Conservation (phyloP, 1,140 invertebrate species). For the Drosophila repleta region DNA sequence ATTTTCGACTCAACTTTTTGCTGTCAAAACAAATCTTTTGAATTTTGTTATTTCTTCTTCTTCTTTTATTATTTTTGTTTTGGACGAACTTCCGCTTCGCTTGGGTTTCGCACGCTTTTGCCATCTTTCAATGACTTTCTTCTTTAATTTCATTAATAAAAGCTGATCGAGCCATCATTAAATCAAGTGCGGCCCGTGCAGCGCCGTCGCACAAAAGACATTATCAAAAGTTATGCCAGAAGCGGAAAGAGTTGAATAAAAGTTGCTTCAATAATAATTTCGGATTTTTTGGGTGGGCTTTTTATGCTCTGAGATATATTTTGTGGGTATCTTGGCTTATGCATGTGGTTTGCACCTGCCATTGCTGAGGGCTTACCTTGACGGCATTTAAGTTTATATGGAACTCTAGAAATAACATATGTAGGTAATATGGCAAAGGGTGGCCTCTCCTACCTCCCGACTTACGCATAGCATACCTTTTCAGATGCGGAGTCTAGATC, state of each 20-base stretch:
- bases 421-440: too few relatives aligned
- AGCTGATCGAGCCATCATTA: conserved; percentile 60
- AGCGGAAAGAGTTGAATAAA: conserved; percentile 31
- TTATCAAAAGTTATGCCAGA: conserved; percentile 22
- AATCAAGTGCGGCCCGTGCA: conserved; percentile 66
- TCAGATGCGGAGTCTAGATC: too few relatives aligned
- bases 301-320: background rate
- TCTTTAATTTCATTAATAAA: conserved; percentile 80
- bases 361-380: too few relatives aligned
- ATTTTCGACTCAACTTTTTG: conserved; percentile 8
- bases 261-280: conserved; percentile 23
- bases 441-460: too few relatives aligned
- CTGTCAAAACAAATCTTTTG: conserved; percentile 26
- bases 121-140: conserved; percentile 59
- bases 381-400: too few relatives aligned
- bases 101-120: conserved; percentile 71
- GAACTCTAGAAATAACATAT: too few relatives aligned
- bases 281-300: background rate
- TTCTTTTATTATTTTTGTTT: background rate
- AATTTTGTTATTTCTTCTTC: conserved; percentile 27
- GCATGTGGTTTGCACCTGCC: background rate
- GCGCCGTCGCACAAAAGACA: conserved; percentile 57
- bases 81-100: conserved; percentile 56
- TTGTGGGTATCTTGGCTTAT: background rate
- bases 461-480: too few relatives aligned